Evolutionary conservation across 2,888 invertebrate species (phyloP).

Genomic region (Hartigia nigra): DNA sequence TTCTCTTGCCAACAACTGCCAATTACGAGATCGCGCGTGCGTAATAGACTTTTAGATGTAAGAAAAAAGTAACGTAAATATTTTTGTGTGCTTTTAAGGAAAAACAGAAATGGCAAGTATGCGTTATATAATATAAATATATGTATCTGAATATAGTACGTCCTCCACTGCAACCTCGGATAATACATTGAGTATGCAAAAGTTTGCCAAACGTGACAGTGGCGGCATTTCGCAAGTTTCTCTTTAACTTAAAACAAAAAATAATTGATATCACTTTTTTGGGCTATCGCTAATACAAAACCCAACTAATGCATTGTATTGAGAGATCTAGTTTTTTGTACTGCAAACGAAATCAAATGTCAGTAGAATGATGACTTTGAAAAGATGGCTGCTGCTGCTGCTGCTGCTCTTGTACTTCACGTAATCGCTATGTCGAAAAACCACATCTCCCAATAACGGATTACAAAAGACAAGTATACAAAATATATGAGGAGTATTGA

Average conservation of each 20-base stretch:
- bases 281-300: background rate
- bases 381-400: too few relatives aligned
- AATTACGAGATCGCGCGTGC: background rate
- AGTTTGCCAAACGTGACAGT: background rate
- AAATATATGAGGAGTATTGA: slow-evolving; percentile 64
- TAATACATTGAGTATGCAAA: background rate
- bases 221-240: background rate
- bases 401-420: background rate
- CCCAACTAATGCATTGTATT: background rate
- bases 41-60: background rate
- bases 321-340: background rate
- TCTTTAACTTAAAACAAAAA: background rate
- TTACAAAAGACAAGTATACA: slow-evolving; percentile 53
- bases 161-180: background rate
- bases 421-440: slow-evolving; percentile 29
- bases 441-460: slow-evolving; percentile 53
- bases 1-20: background rate
- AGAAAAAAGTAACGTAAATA: background rate
- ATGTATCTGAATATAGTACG: background rate
- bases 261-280: background rate
- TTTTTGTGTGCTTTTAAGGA: background rate
- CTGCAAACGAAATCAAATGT: background rate
- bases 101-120: background rate
- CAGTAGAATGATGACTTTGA: background rate
- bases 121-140: background rate